Conservation (phyloP, 2,888 invertebrate genomes). For the Drosophila picticornis region DNA sequence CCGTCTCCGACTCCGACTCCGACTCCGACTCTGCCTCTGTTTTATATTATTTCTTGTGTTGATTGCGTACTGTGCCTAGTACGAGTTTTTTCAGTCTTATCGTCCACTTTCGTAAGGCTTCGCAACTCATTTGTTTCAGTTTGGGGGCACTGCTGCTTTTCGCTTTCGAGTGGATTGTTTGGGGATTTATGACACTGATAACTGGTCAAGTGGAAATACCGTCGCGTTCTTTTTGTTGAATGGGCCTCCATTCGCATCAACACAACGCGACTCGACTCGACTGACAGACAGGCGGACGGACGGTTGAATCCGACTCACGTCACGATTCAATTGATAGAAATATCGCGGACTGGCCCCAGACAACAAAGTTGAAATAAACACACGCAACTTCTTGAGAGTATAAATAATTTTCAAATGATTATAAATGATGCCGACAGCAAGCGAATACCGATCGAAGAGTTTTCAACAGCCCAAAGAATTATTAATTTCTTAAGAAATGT, state of each 20-base stretch:
- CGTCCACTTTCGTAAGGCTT: slow-evolving; percentile 51
- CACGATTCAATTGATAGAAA: slow-evolving; percentile 67
- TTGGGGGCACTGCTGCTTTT: slow-evolving; percentile 52
- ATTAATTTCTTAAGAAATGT: slow-evolving; percentile 4
- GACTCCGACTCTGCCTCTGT: background rate
- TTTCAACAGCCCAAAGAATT: background rate
- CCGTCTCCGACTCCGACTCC: background rate
- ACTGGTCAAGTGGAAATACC: slow-evolving; percentile 72
- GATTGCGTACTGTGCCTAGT: slow-evolving; percentile 13
- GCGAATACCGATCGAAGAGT: background rate
- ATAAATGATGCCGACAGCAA: background rate
- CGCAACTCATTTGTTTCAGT: slow-evolving; percentile 72
- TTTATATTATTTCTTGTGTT: background rate
- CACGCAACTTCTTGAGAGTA: slow-evolving; percentile 21
- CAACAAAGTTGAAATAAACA: slow-evolving; percentile 26
- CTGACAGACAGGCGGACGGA: background rate
- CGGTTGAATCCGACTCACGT: slow-evolving; percentile 47
- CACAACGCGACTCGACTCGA: background rate
- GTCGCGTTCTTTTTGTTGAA: slow-evolving; percentile 40
- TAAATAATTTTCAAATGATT: background rate
- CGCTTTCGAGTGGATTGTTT: slow-evolving; percentile 71
- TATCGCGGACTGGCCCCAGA: slow-evolving; percentile 45
- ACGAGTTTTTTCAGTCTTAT: slow-evolving; percentile 56
- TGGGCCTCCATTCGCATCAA: slow-evolving; percentile 5
- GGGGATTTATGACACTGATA: slow-evolving; percentile 76